Evolutionary conservation across 1,140 invertebrate species (phyloP).

Genomic region (Bilobella aurantiaca): DNA sequence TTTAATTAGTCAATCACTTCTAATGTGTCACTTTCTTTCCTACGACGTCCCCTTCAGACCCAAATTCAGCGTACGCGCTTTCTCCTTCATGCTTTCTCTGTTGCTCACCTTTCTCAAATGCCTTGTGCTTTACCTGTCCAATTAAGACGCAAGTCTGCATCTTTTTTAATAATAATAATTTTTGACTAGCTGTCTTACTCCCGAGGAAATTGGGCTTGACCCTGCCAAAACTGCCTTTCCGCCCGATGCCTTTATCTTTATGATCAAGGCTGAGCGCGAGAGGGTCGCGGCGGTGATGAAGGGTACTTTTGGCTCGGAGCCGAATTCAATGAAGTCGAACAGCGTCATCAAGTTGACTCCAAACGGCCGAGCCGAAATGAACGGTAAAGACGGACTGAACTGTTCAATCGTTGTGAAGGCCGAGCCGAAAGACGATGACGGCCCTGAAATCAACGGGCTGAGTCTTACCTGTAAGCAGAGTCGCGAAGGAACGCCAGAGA

Average conservation of each 20-base stretch:
- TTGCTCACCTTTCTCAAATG: constrained; percentile 1
- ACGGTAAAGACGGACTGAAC: constrained; percentile 18
- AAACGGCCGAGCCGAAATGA: background rate
- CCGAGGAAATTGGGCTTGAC: constrained; percentile 23
- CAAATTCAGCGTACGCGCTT: background rate
- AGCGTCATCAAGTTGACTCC: background rate
- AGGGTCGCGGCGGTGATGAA: background rate
- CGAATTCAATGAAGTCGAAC: constrained; percentile 36
- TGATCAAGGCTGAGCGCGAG: constrained; percentile 41
- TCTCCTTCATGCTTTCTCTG: constrained; percentile 31
- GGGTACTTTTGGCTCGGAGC: background rate
- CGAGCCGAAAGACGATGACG: constrained; percentile 15
- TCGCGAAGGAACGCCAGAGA: background rate
- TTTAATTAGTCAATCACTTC: background rate
- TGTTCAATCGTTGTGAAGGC: constrained; percentile 24
- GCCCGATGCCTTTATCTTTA: constrained; percentile 41
- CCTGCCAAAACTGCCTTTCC: constrained; percentile 19
- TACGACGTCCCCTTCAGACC: too few relatives aligned
- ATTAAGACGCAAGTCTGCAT: constrained; percentile 1
- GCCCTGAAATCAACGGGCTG: background rate
- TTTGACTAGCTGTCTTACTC: constrained; percentile 29
- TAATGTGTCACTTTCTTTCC: background rate
- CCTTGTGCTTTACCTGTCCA: background rate
- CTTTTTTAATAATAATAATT: background rate
- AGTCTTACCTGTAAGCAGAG: background rate